Base-by-base conservation (phyloP, 1,140 invertebrate genomes). In the Temnothorax longispinosus region DNA sequence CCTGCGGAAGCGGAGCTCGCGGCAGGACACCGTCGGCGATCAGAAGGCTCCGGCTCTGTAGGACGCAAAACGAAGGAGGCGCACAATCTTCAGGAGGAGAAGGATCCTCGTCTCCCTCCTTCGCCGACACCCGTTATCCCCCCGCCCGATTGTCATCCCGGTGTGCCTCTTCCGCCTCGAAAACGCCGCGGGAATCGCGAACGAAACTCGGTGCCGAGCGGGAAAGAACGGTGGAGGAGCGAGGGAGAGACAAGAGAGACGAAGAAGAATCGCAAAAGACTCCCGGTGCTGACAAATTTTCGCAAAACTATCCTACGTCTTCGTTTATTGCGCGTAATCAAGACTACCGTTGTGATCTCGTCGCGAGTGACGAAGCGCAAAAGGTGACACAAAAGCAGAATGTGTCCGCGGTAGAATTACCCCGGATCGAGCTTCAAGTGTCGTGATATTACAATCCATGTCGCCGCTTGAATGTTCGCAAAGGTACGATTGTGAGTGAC, bases 1-100 rank as follows among this genome's bases (percentile, higher is more conserved):
- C 89, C 92, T 89, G 87, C 88, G 92, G 88, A 93, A 90, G 91
- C 89, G 92, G 92, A 93, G 92, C 92, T 87, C 89, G 88, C 88
- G 93, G 93, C 92, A 92, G 90, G 86, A 77, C 76, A 89, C 88
- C 91, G 88, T 88, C 88, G 87, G 84, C 88, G 87, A 78, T 67
- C 91, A 67, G 67, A 64, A 91, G 88, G 88, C 81, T 88, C 89
- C 91, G 88, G 74, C 85, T 87, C 92, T 92, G 89, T 93, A 93
- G 92, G 85, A 92, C 60, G 11, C 60, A 72, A 44, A 74, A 76
- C 41, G 52, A 56, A 76, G 65, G 56, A 76, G 65, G 56, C 44
- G 44, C 50, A 71, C 82, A 38, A 82, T 58, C 76, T 84, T 84
- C 56, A 35, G 75, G 85, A 41, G 80, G 71, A 58, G 77, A 90